Percentiles rank a stretch among this genome's conserved stretches.
Conservation (phyloP, 2,797 vertebrate genomes). For the Merluccius polli region DNA sequence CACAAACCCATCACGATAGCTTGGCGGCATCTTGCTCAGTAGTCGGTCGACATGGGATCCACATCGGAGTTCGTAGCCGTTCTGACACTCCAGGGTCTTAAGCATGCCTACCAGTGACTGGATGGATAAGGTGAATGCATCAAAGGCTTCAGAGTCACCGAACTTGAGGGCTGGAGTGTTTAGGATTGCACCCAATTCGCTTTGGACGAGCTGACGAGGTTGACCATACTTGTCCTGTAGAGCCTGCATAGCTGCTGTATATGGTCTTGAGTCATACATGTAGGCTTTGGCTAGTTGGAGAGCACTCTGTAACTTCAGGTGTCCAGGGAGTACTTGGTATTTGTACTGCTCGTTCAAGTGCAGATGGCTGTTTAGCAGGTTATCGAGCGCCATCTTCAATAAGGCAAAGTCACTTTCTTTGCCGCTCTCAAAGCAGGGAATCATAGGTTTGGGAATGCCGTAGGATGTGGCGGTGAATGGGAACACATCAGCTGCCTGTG, state of each 20-base stretch:
- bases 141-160: conserved; percentile 28
- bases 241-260: background rate
- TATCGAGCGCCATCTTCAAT: too few species aligned
- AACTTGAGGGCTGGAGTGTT: conserved; percentile 14
- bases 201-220: conserved; percentile 14
- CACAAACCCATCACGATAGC: conserved; percentile 24
- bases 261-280: too few species aligned
- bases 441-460: too few species aligned
- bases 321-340: too few species aligned
- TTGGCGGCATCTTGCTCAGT: conserved; percentile 34
- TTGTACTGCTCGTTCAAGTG: too few species aligned
- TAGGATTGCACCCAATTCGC: conserved; percentile 11
- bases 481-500: too few species aligned
- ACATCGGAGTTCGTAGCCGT: conserved; percentile 25
- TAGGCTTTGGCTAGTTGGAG: too few species aligned
- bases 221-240: conserved; percentile 21
- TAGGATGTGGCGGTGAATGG: too few species aligned
- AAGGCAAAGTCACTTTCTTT: too few species aligned
- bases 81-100: conserved; percentile 24
- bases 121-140: conserved; percentile 27
- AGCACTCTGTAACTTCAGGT: too few species aligned
- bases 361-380: too few species aligned
- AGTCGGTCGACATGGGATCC: conserved; percentile 34
- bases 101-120: conserved; percentile 34
- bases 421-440: too few species aligned